A percentile compares a stretch with the other conserved stretches of the same genome.
These are phyloP conservation scores for Halcyon senegalensis DNA, from an alignment of 2,113 vertebrate species.

Conservation along the genomic window DNA sequence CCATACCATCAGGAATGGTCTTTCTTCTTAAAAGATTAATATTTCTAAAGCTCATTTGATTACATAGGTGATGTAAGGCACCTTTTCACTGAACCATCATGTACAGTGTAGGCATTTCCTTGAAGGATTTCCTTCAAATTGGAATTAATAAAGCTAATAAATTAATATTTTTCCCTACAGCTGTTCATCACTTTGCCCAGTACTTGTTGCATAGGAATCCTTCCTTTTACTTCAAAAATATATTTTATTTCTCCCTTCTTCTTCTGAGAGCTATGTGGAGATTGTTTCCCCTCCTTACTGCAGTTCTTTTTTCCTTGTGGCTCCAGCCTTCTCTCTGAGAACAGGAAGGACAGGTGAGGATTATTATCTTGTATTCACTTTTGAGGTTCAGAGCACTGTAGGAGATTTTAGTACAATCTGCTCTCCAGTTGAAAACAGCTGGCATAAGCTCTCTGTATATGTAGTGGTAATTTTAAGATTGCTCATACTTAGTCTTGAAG, in stretches of 20 bases:
- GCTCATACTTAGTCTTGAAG: neutral
- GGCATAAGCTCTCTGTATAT: neutral
- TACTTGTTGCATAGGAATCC: neutral
- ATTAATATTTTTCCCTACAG: neutral
- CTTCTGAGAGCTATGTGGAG: neutral
- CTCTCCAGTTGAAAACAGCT: constrained; percentile 20
- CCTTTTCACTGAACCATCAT: neutral
- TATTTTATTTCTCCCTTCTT: neutral
- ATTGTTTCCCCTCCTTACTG: neutral
- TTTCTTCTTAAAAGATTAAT: neutral
- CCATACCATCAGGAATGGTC: neutral
- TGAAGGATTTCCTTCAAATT: neutral
- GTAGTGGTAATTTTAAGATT: neutral
- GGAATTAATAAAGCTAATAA: neutral
- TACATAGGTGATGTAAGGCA: neutral
- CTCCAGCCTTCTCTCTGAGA: neutral
- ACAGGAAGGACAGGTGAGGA: neutral
- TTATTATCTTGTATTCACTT: neutral
- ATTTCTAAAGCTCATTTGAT: neutral
- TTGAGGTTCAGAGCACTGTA: neutral
- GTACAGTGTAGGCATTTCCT: neutral
- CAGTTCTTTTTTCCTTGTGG: neutral
- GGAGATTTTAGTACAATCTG: constrained; percentile 29
- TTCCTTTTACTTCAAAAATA: neutral
- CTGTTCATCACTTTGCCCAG: neutral